Base-by-base conservation (phyloP, 2,797 vertebrate species). In the Oceanodroma leucorhoa region DNA sequence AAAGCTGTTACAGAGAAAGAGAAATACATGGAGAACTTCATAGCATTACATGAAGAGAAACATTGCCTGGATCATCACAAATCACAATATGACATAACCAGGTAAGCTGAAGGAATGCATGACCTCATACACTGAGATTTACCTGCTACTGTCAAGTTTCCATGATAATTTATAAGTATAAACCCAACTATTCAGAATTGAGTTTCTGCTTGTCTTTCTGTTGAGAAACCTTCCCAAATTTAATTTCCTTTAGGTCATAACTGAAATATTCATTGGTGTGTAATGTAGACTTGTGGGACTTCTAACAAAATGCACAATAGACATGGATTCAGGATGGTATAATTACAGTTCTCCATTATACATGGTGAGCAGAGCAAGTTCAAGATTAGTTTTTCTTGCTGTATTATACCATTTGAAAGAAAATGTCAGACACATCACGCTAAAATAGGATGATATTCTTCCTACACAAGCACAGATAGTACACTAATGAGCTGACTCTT, bases 401-500 rank as follows among this genome's bases (percentile, higher is more conserved):
- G 85, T 87, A 93, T 96, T 95, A 95, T 78, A 85, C 60, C 24
- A 95, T 94, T 96, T 97, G 95, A 97, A 92, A 97, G 94, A 93
- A 97, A 97, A 93, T 95, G 96, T 96, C 97, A 98, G 75, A 65
- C 76, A 80, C 54, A 95, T 92, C 94, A 91, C 84, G 90, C 71
- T 86, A 95, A 96, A 97, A 95, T 40, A 72, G 51, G 78, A 92
- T 85, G 50, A 85, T 87, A 91, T 86, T 92, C 87, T 97, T 95
- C 91, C 94, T 95, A 92, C 88, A 91, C 55, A 95, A 91, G 82
- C 93, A 86, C 53, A 85, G 84, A 64, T 50, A 72, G 54, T 73
- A 60, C 87, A 55, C 91, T 97, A 97, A 98, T 96, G 97, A 98
- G 96, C 90, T 81, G 64, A 84, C 71, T 94, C 65, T 95, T 89